Base-by-base conservation (phyloP, 2,113 vertebrate species). In the Jaculus jaculus region DNA sequence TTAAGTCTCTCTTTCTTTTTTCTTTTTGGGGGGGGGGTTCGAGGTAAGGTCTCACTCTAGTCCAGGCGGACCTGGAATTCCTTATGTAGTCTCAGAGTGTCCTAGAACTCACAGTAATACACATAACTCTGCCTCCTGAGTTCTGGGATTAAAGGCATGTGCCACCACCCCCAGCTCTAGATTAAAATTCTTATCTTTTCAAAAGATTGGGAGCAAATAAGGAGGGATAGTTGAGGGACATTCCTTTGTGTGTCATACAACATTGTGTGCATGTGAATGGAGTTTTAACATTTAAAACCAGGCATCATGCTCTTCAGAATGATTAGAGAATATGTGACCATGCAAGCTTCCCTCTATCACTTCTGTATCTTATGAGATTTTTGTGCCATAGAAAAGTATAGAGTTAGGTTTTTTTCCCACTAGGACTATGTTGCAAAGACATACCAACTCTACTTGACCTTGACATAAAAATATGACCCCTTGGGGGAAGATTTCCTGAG, bases 401-500 rank as follows among this genome's bases (percentile, higher is more conserved):
- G 32, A 63, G 9, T 1, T 78, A 7, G 5, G 5, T 66, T 68
- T 68, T 75, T 21, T 21, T 20, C 16, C 13, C 32, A 17, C 30
- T 32, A 37, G 21, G 69, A 18, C 69, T 72, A 72, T 37, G 18
- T 72, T 72, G 32, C 18, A 72, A 16, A 34, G 32, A 34, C 69
- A 34, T 6, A 72, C 15, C 32, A 72, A 69, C 66, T 69, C 13
- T 69, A 72, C n/a, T 12, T 68, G 63, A 92, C 82, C 18, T 21
- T 81, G 61, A 74, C 26, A 26, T 9, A 83, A 71, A 87, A 39
- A 51, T 16, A 71, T 17, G 24, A 69, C 5, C 4, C 2, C 7
- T 78, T 10, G 0, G 2, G 2, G 1, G 20, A 3, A n/a, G 28
- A 1, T n/a, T 81, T 87, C 17, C 63, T 42, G 28, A 23, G 34